These are phyloP conservation scores for Griposia aprilina DNA, from an alignment of 2,888 invertebrate genomes.

Conservation along the genomic window DNA sequence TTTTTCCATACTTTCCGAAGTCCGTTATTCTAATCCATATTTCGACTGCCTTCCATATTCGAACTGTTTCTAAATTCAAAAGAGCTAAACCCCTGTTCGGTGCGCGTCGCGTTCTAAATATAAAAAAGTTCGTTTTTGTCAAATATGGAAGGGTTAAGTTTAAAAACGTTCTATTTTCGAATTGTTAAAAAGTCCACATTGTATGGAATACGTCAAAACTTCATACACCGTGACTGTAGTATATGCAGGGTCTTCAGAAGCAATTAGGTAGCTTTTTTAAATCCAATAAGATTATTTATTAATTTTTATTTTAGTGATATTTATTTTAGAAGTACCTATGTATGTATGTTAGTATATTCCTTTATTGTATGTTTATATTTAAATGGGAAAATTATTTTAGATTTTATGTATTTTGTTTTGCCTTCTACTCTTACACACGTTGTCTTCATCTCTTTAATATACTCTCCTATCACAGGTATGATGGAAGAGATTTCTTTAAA, in stretches of 20 bases:
- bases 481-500: too few relatives aligned
- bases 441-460: too few relatives aligned
- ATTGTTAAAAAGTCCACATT: slow-evolving; percentile 90
- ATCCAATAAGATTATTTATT: too few relatives aligned
- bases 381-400: too few relatives aligned
- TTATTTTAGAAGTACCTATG: too few relatives aligned
- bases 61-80: slow-evolving; percentile 88
- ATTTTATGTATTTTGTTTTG: too few relatives aligned
- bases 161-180: slow-evolving; percentile 91
- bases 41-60: slow-evolving; percentile 83
- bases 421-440: too few relatives aligned
- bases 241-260: slow-evolving; percentile 68
- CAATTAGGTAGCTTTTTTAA: slow-evolving; percentile 3
- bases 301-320: too few relatives aligned
- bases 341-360: too few relatives aligned
- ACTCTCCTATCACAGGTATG: too few relatives aligned
- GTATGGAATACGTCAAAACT: slow-evolving; percentile 90
- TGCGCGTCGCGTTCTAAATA: slow-evolving; percentile 88
- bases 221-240: slow-evolving; percentile 79
- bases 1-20: slow-evolving; percentile 66
- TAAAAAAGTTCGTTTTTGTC: slow-evolving; percentile 89
- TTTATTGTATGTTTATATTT: too few relatives aligned
- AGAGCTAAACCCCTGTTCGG: slow-evolving; percentile 88
- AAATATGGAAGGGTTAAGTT: slow-evolving; percentile 91
- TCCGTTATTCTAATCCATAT: slow-evolving; percentile 83